Conservation (phyloP, 2,797 vertebrate species). For the Enteromius afrohamiltoni region DNA sequence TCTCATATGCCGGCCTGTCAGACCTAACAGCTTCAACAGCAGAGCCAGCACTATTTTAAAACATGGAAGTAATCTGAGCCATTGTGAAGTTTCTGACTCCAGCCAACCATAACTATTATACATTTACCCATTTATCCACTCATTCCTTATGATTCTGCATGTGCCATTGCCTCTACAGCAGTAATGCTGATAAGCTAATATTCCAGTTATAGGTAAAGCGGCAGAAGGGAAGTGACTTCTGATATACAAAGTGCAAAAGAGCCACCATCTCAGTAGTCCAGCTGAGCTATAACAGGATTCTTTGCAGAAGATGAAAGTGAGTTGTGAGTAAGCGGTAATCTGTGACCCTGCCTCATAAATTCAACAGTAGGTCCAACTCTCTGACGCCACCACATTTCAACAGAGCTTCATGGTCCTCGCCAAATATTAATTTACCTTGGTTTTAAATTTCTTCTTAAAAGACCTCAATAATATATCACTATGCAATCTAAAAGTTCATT, state of each 20-base stretch:
- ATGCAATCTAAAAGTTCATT: neutral
- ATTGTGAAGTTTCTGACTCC: constrained; percentile 66
- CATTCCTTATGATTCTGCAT: neutral
- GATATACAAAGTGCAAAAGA: neutral
- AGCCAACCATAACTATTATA: constrained; percentile 68
- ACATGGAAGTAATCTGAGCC: constrained; percentile 77
- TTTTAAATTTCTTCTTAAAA: constrained; percentile 16
- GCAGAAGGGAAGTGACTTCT: constrained; percentile 11
- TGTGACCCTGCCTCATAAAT: constrained; percentile 16
- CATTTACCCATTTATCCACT: constrained; percentile 53
- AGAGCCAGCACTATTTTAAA: constrained; percentile 78
- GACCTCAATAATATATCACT: neutral
- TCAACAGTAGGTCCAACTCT: constrained; percentile 3
- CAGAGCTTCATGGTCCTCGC: neutral
- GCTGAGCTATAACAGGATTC: constrained; percentile 6
- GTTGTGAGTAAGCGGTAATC: constrained; percentile 22
- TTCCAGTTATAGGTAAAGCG: neutral
- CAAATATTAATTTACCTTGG: constrained; percentile 9
- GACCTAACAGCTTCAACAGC: constrained; percentile 59
- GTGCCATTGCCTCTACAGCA: neutral
- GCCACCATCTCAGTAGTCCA: neutral
- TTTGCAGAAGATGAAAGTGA: constrained; percentile 33
- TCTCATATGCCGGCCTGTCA: constrained; percentile 49
- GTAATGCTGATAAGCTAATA: neutral
- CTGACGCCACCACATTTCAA: constrained; percentile 26